Conservation (phyloP, 1,140 invertebrate species). For the Melitaea cinxia region DNA sequence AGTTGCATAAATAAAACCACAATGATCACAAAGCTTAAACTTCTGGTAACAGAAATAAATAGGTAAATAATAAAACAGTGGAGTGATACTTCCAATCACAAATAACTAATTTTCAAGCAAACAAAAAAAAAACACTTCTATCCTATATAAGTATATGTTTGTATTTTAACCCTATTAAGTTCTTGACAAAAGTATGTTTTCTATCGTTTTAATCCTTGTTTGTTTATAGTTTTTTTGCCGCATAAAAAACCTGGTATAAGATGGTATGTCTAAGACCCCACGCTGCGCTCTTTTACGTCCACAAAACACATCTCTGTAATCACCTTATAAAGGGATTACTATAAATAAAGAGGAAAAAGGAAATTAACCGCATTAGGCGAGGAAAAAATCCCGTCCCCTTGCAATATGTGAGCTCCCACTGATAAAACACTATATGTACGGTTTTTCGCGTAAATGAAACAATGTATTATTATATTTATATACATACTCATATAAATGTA, state of each 20-base stretch:
- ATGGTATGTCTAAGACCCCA: constrained; percentile 48
- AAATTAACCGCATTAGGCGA: constrained; percentile 77
- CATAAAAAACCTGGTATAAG: constrained; percentile 30
- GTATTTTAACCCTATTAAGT: no score
- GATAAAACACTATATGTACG: constrained; percentile 76
- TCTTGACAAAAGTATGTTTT: neutral
- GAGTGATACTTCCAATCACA: no score
- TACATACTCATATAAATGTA: neutral
- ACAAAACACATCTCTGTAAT: constrained; percentile 80
- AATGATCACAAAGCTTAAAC: no score
- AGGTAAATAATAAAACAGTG: no score
- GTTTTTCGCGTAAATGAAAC: constrained; percentile 73
- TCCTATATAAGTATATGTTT: no score
- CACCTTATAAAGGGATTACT: constrained; percentile 81
- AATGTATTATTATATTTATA: constrained; percentile 50
- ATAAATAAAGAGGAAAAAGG: constrained; percentile 80
- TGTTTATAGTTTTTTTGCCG: constrained; percentile 44
- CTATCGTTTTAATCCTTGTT: constrained; percentile 10
- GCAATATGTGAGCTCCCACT: constrained; percentile 78
- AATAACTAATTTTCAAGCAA: no score
- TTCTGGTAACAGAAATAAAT: no score
- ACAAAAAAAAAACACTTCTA: no score
- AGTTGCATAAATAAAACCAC: no score
- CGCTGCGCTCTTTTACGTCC: constrained; percentile 73
- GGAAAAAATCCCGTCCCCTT: constrained; percentile 74